Evolutionary conservation across 2,888 invertebrate genomes (phyloP).

Genomic region (Plusia festucae): DNA sequence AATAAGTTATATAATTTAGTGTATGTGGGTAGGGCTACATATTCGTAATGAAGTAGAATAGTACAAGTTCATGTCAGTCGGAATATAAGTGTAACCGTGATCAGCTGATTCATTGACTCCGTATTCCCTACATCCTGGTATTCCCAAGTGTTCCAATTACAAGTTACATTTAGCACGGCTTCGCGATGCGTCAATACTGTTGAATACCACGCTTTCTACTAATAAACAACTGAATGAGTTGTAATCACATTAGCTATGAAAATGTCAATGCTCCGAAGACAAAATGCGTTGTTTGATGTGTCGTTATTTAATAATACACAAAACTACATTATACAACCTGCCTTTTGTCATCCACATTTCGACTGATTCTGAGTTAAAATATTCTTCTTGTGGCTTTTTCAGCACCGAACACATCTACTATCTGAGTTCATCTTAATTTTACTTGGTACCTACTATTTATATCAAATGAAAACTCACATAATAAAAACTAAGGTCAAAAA

Average conservation of each 20-base stretch:
- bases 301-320: neutral
- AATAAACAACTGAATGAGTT: constrained; percentile 22
- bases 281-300: neutral
- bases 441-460: neutral
- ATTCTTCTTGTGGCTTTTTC: neutral
- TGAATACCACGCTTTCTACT: constrained; percentile 33
- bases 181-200: constrained; percentile 25
- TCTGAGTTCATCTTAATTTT: too few species aligned
- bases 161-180: constrained; percentile 29
- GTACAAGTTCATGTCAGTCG: too few species aligned
- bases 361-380: too few species aligned
- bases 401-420: neutral
- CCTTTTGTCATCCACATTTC: too few species aligned
- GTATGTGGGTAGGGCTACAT: too few species aligned
- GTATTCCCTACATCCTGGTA: too few species aligned
- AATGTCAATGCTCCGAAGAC: neutral
- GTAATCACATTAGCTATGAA: constrained; percentile 22
- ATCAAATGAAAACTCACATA: neutral
- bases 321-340: neutral
- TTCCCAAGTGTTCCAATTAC: too few species aligned
- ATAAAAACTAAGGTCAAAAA: neutral
- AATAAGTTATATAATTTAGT: too few species aligned
- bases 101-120: too few species aligned
- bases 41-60: too few species aligned
- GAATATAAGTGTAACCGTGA: too few species aligned